Evolutionary conservation across 2,888 invertebrate species (phyloP).

Genomic region (Meloe dianella): DNA sequence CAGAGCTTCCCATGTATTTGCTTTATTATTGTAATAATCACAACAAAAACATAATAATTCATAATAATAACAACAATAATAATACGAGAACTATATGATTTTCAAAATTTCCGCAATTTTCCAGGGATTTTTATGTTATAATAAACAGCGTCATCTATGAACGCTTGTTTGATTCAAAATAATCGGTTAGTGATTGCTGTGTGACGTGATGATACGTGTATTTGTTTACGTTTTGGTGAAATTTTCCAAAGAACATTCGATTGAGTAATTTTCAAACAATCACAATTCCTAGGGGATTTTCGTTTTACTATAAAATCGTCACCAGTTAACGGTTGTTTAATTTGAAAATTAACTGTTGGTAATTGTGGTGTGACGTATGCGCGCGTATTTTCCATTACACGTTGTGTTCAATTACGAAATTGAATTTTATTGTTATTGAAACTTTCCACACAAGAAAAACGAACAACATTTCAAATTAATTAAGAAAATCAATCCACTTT

Average conservation of each 20-base stretch:
- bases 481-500: neutral
- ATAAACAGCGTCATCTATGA: neutral
- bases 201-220: neutral
- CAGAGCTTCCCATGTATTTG: conserved; percentile 51
- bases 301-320: too few relatives aligned
- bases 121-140: neutral
- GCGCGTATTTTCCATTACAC: neutral
- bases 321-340: too few relatives aligned
- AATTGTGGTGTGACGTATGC: neutral
- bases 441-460: neutral
- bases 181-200: neutral
- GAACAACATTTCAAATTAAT: neutral
- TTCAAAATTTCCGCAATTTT: neutral
- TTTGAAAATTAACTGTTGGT: neutral
- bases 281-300: too few relatives aligned
- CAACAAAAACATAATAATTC: neutral
- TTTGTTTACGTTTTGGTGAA: neutral
- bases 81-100: neutral
- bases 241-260: too few relatives aligned
- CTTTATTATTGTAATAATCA: conserved; percentile 37
- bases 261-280: too few relatives aligned
- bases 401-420: neutral
- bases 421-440: neutral
- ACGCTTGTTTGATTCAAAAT: neutral
- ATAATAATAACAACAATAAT: neutral